phyloP scores from a whole-genome alignment of 2,888 invertebrate genomes.

The Volucella inanis region DNA sequence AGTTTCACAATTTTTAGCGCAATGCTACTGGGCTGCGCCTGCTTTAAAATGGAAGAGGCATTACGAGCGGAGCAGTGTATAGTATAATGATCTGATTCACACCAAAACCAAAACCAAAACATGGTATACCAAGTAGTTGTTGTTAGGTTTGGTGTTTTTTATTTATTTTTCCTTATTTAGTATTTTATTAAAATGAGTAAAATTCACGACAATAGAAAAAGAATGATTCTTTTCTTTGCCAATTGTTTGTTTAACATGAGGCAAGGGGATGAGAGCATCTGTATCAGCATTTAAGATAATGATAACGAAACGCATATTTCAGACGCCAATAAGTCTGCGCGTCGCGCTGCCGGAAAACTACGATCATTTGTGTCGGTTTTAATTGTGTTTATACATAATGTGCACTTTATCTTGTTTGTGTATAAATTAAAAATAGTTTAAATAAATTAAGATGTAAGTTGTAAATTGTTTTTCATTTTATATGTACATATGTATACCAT shows the following conservation, averaged over 20 bases:
- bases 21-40: conserved; percentile 24
- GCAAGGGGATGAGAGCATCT: background rate
- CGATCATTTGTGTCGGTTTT: conserved; percentile 38
- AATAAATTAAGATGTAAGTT: background rate
- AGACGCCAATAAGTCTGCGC: conserved; percentile 59
- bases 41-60: conserved; percentile 5
- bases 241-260: conserved; percentile 9
- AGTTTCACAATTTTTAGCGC: conserved; percentile 29
- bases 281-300: background rate
- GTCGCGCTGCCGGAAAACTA: conserved; percentile 38
- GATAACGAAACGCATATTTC: conserved; percentile 35
- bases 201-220: conserved; percentile 54
- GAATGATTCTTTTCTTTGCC: conserved; percentile 16
- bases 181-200: conserved; percentile 46
- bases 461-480: background rate
- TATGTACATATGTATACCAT: too few relatives aligned
- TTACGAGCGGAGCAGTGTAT: conserved; percentile 11
- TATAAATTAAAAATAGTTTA: conserved; percentile 12
- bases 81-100: conserved; percentile 30
- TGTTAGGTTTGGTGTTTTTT: conserved; percentile 10
- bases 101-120: conserved; percentile 23
- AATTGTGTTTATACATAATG: conserved; percentile 23
- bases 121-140: conserved; percentile 24
- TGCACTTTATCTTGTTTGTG: background rate
- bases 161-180: background rate